Base-by-base conservation (phyloP, 2,113 vertebrate genomes). In the Amphiprion percula region DNA sequence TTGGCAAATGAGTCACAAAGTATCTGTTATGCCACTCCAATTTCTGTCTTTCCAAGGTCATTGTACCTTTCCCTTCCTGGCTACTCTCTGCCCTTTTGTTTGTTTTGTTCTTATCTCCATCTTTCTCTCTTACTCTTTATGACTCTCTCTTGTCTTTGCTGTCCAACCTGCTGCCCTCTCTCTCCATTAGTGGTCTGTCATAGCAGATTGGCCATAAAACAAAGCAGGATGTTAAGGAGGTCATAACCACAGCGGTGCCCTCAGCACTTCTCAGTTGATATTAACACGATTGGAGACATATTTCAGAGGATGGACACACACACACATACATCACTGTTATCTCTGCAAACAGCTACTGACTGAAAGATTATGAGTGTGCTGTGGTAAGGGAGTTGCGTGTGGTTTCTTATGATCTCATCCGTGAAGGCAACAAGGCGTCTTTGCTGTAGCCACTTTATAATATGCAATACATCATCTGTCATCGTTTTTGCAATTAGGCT, bases 221-320 rank as follows among this genome's bases (percentile, higher is more conserved):
- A 80, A 60, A 77, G 46, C 62, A 10, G 46, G 19, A 16, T 21
- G 3, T 61, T 49, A 23, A 30, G 24, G 49, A 59, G 73, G 77
- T 69, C 53, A 58, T 19, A 46, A 69, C 54, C n/a, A 47, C 7
- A 4, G 17, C 60, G 52, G 52, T 6, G 41, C 77, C 68, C 68
- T 83, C 24, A 80, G 73, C 59, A 60, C 47, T 61, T 56, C 53
- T 73, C 53, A 30, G 47, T 17, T 74, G 77, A 77, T 74, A 74
- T 81, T 77, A 87, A 58, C 49, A 21, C 14, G 33, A 62, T 7
- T 58, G 47, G 55, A 80, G 68, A 74, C 73, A 74, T 65, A 86
- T 83, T 77, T 68, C 68, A 80, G 5, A 21, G 39, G 47, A 76
- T 54, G 23, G 19, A 52, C 26, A 50, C 56, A 26, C 24, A 56